Evolutionary conservation across 2,113 vertebrate species (phyloP), one percentile per base, ranked within the genome.

Genomic region (Equus przewalskii): DNA sequence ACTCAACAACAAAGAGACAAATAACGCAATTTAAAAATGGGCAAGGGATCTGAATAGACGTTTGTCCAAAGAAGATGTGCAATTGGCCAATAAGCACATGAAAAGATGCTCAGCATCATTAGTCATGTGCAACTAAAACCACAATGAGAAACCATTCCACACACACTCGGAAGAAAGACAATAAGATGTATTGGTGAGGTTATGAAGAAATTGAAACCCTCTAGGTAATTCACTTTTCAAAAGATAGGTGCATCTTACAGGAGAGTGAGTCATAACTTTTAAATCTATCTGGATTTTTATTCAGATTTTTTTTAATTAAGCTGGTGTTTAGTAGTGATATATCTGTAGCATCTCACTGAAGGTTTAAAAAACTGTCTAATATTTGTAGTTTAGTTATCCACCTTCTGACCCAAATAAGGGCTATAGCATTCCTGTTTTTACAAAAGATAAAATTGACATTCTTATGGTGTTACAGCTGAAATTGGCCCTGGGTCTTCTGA

Each of bases 101-200:
- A 82, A 92, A 94, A 64, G 36, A n/a, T 65, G 15, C 4, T 87
- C 67, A n/a, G 1, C 33, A 58, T 81, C 49, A 15, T 88, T 76
- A 80, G 24, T 86, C 44, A 69, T 73, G n/a, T 91, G 26, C 76
- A 89, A 15, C 64, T 65, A 96, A 85, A 87, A 44, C 72, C 51
- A 83, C 67, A 51, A 0, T 24, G 46, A 70, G 26, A 21, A n/a
- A n/a, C 9, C 30, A 90, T 26, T 91, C 69, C 26, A 60, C 18
- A 54, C 22, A 72, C 24, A 65, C 1, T 10, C 41, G n/a, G 24
- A 64, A 70, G n/a, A 88, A 62, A 33, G 36, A 58, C 24, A 67
- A 0, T 65, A 21, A 56, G 41, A 28, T 41, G 14, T 70, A 28
- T 67, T 56, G 60, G 26, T 70, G 30, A 60, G 33, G 28, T 33